A percentile compares a stretch with the other conserved stretches of the same genome.
These are phyloP conservation scores for Malurus cyaneus DNA, from an alignment of 2,113 vertebrate species.

Conservation along the genomic window DNA sequence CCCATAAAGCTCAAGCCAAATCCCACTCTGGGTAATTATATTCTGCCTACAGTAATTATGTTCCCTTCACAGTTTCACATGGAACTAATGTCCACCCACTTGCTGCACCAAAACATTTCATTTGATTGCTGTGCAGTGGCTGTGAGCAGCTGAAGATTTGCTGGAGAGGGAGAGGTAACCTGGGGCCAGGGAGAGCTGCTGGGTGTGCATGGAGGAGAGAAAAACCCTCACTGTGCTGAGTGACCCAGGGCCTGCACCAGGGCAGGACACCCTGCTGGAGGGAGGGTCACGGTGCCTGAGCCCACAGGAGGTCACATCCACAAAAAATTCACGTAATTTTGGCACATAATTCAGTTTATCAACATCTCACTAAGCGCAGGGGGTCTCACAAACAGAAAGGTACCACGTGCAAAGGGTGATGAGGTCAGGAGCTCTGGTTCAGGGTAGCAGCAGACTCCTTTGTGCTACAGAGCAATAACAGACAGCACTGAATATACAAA, in stretches of 20 bases:
- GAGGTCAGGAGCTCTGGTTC: neutral
- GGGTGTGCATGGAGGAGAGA: neutral
- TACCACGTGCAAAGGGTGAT: neutral
- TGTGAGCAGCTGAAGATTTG: neutral
- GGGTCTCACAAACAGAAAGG: neutral
- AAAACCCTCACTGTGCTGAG: neutral
- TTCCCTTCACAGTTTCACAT: neutral
- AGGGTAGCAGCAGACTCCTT: neutral
- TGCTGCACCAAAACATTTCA: neutral
- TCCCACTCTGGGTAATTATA: constrained; percentile 1
- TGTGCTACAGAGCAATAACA: neutral
- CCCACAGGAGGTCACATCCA: neutral
- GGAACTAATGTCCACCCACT: constrained; percentile 23
- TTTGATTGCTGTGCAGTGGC: neutral
- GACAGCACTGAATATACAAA: neutral
- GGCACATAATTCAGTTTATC: neutral
- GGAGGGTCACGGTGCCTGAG: neutral
- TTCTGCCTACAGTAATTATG: constrained; percentile 35
- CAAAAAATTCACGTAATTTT: too few species aligned
- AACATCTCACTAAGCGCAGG: neutral
- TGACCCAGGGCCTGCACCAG: neutral
- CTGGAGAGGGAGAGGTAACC: neutral
- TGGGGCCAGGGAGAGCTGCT: neutral
- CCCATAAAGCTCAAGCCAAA: neutral
- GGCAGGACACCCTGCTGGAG: neutral